Evolutionary conservation across 2,888 invertebrate species (phyloP).

Genomic region (Spisula subtruncata): DNA sequence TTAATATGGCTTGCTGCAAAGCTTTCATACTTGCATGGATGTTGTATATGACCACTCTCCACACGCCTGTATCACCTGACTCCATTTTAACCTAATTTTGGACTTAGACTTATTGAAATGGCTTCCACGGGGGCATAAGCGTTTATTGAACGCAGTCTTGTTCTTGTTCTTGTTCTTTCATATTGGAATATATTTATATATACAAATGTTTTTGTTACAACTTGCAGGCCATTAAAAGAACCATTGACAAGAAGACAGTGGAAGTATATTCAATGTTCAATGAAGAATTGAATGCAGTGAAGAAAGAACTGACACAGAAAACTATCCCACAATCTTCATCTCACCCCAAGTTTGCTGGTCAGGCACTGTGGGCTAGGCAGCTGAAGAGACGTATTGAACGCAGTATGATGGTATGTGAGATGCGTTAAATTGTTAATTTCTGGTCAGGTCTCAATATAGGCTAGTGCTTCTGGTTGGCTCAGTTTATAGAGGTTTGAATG

Average conservation of each 20-base stretch:
- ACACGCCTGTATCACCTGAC: no score
- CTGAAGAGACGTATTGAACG: constrained; percentile 90
- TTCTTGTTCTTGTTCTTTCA: no score
- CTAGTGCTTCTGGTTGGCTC: background rate
- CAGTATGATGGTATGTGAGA: constrained; percentile 85
- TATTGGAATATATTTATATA: no score
- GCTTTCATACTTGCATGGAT: no score
- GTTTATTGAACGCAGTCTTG: no score
- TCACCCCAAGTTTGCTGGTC: constrained; percentile 92
- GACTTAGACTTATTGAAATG: no score
- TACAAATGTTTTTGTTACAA: background rate
- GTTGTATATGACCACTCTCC: no score
- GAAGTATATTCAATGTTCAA: constrained; percentile 91
- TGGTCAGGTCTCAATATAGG: background rate
- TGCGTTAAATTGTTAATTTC: no score
- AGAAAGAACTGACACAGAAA: constrained; percentile 90
- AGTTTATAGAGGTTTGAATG: background rate
- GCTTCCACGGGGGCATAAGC: no score
- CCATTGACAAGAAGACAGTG: constrained; percentile 90
- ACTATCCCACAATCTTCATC: constrained; percentile 89
- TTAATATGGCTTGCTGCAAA: no score
- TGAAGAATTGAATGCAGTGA: constrained; percentile 92
- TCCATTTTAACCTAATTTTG: no score
- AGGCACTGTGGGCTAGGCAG: constrained; percentile 91
- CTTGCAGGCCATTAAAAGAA: constrained; percentile 86